Base-by-base conservation (phyloP, 2,888 invertebrate genomes). In the Ectemnius cavifrons region DNA sequence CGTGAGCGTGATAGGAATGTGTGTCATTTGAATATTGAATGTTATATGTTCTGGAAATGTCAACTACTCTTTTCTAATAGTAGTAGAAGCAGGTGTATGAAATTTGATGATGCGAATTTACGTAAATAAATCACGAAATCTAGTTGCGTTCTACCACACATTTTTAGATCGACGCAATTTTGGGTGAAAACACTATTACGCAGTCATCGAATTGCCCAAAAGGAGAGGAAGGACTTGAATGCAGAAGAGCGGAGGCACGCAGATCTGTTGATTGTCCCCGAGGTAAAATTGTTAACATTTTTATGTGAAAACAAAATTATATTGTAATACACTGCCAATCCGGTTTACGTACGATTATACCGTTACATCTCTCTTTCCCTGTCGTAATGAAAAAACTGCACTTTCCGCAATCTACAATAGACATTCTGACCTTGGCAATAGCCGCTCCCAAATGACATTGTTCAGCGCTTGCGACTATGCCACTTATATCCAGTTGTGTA, bases 221-320 rank as follows among this genome's bases (percentile, higher is more conserved):
- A 65, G 91, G 91, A 37, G 89, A 91, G 11, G 89, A 90, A 60
- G 91, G 91, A 37, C 84, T 91, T 61, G 89, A 90, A 69, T 91
- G 91, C 79, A 83, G 90, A 74, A 86, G 91, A 79, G 88, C 90
- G 16, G 91, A 91, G 82, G 91, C 91, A 28, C 88, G 91, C 11
- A 85, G 90, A 75, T 90, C 90, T 47, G 90, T 88, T 49, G 91
- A 91, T 73, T 91, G 91, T 85, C 91, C 91, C 2, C 86, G 87
- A 85, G 91, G 91, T 91, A 87, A 88, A 60, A 13, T 23, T 37
- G 46, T 60, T 2, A 60, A 45, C n/a, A 62, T 46, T 60, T 13
- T 60, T 13, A n/a, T 60, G 37, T 60, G 6, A 37, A 60, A 28
- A 60, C 23, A 4, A 28, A n/a, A 14, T 14, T n/a, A 28, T 28